Evolutionary conservation across 1,140 invertebrate species (phyloP).

Genomic region (Pogonus chalceus): DNA sequence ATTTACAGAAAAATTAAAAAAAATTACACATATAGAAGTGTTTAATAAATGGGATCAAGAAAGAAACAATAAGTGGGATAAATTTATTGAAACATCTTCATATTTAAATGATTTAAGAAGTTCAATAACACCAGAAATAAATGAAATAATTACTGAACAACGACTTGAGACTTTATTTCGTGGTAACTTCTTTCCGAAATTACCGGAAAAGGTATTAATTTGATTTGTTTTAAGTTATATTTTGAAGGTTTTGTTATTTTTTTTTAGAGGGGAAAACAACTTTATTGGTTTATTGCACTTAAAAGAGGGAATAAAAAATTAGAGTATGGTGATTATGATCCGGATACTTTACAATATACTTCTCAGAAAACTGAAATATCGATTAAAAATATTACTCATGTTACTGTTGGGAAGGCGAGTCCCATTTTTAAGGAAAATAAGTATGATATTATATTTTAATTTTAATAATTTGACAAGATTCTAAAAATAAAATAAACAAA

Average conservation of each 20-base stretch:
- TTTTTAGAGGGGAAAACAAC: background rate
- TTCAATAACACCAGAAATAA: slow-evolving; percentile 16
- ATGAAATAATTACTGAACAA: slow-evolving; percentile 20
- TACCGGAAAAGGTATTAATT: slow-evolving; percentile 16
- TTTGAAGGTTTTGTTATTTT: background rate
- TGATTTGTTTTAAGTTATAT: background rate
- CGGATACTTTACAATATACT: background rate
- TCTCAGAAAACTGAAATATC: background rate
- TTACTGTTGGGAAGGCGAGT: background rate
- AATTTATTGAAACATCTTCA: slow-evolving; percentile 21
- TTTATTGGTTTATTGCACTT: background rate
- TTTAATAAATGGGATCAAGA: slow-evolving; percentile 23
- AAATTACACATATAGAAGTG: slow-evolving; percentile 20
- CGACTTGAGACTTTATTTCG: slow-evolving; percentile 19
- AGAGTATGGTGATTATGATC: background rate
- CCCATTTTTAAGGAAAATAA: background rate
- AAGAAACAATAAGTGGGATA: slow-evolving; percentile 21
- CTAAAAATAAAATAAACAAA: background rate
- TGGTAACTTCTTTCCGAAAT: slow-evolving; percentile 21
- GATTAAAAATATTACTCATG: background rate
- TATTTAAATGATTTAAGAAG: slow-evolving; percentile 23
- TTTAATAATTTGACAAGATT: too few relatives aligned
- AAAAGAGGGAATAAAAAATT: background rate
- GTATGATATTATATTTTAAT: background rate
- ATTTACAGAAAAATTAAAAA: slow-evolving; percentile 21